Evolutionary conservation across 2,888 invertebrate species (phyloP), one percentile per base, ranked within the genome.

Genomic region (Drosophila nigritarsus): DNA sequence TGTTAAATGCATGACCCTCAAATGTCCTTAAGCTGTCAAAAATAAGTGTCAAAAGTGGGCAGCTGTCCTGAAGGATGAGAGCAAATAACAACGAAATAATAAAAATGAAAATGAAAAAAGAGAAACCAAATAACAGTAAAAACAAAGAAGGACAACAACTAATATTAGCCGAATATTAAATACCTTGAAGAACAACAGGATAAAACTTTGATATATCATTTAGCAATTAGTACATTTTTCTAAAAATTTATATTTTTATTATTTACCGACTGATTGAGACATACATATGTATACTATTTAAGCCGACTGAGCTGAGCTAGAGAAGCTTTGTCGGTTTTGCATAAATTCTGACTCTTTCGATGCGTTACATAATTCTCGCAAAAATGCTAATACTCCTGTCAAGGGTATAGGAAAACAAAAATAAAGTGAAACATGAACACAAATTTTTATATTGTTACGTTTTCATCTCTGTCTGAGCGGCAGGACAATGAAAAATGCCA

Each of bases 11-110:
- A 82, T 86, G 85, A 86, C 85, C 85, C 85, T 80, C 85, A 86
- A 86, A 86, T 86, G 85, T 86, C 85, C 85, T 86, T 86, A 86
- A 86, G 84, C 82, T 86, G 83, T 84, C 86, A 84, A 72, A 86
- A 85, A 85, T 85, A 80, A 85, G 83, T 82, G 83, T 81, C 82
- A 85, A 81, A 82, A 80, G 75, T 73, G 69, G 75, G 72, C 69
- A 65, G 65, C 54, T 58, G 34, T 48, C 45, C 53, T 49, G 54
- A 30, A 38, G 67, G 48, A 34, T 58, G 64, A 53, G 62, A 49
- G 29, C 68, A 70, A 78, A 78, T 67, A 79, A 75, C 79, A 78
- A 62, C 78, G 45, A 75, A 78, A 79, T 79, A 79, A 79, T 79
- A 78, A 78, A 77, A 79, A 75, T 75, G 65, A 75, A 75, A 75